phyloP scores from a whole-genome alignment of 2,888 invertebrate species.

The Orthosia gracilis region DNA sequence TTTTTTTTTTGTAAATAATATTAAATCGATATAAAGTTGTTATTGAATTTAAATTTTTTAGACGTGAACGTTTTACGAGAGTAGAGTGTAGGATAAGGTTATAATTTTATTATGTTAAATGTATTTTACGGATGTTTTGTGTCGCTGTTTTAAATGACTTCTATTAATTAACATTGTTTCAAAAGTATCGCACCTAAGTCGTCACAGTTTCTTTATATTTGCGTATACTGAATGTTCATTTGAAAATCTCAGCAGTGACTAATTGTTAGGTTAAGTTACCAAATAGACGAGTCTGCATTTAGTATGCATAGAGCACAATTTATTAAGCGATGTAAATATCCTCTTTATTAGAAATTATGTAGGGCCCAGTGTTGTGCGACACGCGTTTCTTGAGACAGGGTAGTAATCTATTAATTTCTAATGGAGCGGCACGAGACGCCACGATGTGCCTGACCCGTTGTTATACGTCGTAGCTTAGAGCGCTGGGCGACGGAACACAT shows the following conservation, averaged over 20 bases:
- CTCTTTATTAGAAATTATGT: conserved; percentile 68
- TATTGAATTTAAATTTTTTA: conserved; percentile 87
- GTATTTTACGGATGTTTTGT: conserved; percentile 77
- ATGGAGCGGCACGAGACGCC: conserved; percentile 75
- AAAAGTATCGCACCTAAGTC: conserved; percentile 42
- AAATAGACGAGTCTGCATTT: conserved; percentile 86
- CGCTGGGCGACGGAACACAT: conserved; percentile 71
- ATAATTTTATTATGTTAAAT: conserved; percentile 75
- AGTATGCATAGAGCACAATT: conserved; percentile 80
- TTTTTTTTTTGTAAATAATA: conserved; percentile 84
- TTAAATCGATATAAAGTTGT: conserved; percentile 83
- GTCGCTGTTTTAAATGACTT: conserved; percentile 75
- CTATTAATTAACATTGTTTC: conserved; percentile 68
- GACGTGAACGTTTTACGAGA: conserved; percentile 82
- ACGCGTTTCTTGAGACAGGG: conserved; percentile 61
- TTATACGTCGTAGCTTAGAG: conserved; percentile 71
- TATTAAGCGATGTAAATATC: conserved; percentile 66
- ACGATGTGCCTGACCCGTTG: conserved; percentile 86
- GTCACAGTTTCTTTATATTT: conserved; percentile 53
- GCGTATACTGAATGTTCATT: conserved; percentile 65
- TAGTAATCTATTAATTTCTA: conserved; percentile 68
- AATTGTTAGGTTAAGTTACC: conserved; percentile 84
- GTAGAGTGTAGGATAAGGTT: conserved; percentile 75
- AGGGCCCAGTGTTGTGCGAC: conserved; percentile 47
- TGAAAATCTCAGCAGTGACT: conserved; percentile 76